Base-by-base conservation (phyloP, 2,113 vertebrate genomes). In the Phalacrocorax carbo region DNA sequence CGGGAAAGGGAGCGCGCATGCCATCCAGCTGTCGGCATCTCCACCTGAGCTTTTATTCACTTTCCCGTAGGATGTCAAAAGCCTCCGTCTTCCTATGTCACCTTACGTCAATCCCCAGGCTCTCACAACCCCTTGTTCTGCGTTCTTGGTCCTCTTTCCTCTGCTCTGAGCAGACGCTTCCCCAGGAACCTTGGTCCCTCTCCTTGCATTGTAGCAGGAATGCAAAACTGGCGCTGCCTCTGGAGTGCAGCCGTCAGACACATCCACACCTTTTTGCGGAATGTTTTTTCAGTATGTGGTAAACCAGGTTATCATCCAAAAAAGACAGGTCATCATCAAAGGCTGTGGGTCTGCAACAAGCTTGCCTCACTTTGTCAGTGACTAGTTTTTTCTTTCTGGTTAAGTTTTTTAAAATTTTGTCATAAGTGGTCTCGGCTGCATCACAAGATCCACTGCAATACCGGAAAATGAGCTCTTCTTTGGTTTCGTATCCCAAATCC, bases 401-500 rank as follows among this genome's bases (percentile, higher is more conserved):
- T 97, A 99, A 98, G 88, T 99, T 99, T 98, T 99, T 99, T 83
- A 99, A 97, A 97, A 99, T 99, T 97, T 99, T 99, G 98, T 99
- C 99, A 3, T 99, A 99, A 82, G 98, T 99, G 86, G 99, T 99
- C 98, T 99, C 99, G 0, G 99, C 98, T 49, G 99, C 98, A 6
- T 98, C 98, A 36, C 99, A 99, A 68, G 99, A 99, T 69, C 99
- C 99, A 13, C 99, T 99, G 98, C 99, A 99, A 97, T 99, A 99
- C 82, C 99, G 98, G 92, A 99, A 99, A 94, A 99, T 99, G 32
- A 99, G 98, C 96, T 99, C 99, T 98, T 99, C 99, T 98, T 99
- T 99, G 97, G 99, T 99, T 98, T 98, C 98, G 4, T 99, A 99
- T 90, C 99, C 99, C 98, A 99, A 97, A 88, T 99, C 99, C 98